phyloP scores from a whole-genome alignment of 2,888 invertebrate species.

The Stictocephala bisonia region DNA sequence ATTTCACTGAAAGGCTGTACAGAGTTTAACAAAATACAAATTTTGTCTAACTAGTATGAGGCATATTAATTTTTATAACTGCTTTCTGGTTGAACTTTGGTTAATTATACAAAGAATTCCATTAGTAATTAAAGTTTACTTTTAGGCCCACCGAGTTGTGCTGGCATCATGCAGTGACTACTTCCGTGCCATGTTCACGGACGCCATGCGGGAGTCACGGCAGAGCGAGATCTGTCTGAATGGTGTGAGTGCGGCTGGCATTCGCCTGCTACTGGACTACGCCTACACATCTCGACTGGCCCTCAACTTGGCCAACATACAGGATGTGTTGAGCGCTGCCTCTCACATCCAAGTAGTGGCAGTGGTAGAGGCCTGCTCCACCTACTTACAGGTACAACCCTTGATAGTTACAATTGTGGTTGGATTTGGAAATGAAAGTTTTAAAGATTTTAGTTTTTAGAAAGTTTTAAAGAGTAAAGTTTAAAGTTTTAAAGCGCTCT shows the following conservation, averaged over 20 bases:
- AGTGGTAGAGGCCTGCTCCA: conserved; percentile 75
- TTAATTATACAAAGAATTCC: too few relatives aligned
- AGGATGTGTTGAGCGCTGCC: conserved; percentile 77
- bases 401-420: too few relatives aligned
- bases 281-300: conserved; percentile 75
- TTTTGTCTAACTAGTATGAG: too few relatives aligned
- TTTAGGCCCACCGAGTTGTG: conserved; percentile 75
- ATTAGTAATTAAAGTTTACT: too few relatives aligned
- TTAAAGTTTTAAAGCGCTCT: too few relatives aligned
- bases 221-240: conserved; percentile 74
- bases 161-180: conserved; percentile 79
- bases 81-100: too few relatives aligned
- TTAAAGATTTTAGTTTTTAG: too few relatives aligned
- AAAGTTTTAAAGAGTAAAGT: too few relatives aligned
- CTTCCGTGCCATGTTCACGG: conserved; percentile 81
- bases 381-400: conserved; percentile 67
- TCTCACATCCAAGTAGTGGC: conserved; percentile 75
- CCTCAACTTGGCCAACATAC: conserved; percentile 72
- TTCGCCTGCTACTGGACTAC: conserved; percentile 74
- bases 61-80: too few relatives aligned
- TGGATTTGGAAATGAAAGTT: not conserved
- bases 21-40: too few relatives aligned
- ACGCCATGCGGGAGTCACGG: conserved; percentile 74
- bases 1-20: too few relatives aligned
- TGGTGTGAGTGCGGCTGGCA: conserved; percentile 75